These are phyloP conservation scores for Eurytoma californica DNA, from an alignment of 2,888 invertebrate species.

Conservation along the genomic window DNA sequence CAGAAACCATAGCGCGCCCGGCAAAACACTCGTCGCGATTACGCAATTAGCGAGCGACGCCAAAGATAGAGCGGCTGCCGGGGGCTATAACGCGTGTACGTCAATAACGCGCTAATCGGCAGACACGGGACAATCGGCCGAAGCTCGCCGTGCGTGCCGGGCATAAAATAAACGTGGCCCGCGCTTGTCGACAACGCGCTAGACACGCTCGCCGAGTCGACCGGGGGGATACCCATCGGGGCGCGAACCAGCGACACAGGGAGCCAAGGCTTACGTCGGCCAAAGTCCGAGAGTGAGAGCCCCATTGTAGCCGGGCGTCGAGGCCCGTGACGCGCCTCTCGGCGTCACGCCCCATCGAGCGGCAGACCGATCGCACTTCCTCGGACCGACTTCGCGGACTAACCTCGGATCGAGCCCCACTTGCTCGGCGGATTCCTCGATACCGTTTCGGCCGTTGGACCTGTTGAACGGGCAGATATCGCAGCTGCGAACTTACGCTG, in stretches of 20 bases:
- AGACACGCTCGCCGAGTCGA: too few relatives aligned
- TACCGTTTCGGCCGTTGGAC: too few relatives aligned
- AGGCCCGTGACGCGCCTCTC: neutral
- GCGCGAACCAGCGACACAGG: too few relatives aligned
- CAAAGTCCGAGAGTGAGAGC: neutral
- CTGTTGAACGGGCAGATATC: too few relatives aligned
- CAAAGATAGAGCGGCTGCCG: neutral
- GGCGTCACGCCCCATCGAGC: slow-evolving; percentile 20
- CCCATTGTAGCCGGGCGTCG: neutral
- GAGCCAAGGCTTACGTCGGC: neutral
- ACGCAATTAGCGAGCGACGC: slow-evolving; percentile 2
- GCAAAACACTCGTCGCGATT: neutral
- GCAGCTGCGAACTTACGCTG: too few relatives aligned
- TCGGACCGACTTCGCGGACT: neutral
- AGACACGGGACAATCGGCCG: neutral
- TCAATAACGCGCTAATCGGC: slow-evolving; percentile 9
- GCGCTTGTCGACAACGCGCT: too few relatives aligned
- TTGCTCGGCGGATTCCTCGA: too few relatives aligned
- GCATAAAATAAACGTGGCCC: neutral
- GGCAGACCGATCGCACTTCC: slow-evolving; percentile 1
- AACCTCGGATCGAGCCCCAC: too few relatives aligned
- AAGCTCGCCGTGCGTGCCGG: neutral
- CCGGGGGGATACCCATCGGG: too few relatives aligned
- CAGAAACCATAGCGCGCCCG: neutral
- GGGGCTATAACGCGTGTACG: neutral